These are phyloP conservation scores for Panzeria rudis DNA, from an alignment of 2,888 invertebrate genomes.

Conservation along the genomic window DNA sequence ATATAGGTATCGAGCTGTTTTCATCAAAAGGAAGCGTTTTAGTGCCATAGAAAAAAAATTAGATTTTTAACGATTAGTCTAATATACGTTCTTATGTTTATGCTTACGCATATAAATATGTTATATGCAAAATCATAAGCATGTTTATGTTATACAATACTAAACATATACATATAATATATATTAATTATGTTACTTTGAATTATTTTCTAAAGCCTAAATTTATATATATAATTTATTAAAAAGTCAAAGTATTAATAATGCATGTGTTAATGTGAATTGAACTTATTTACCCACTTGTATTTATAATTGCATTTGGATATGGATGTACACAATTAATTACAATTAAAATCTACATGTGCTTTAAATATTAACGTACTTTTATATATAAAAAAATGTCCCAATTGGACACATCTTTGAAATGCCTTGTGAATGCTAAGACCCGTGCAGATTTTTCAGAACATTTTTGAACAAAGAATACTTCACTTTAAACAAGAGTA, in stretches of 20 bases:
- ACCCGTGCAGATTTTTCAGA: too few relatives aligned
- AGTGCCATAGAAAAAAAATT: not conserved
- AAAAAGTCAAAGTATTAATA: slow-evolving; percentile 12
- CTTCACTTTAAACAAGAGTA: too few relatives aligned
- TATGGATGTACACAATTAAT: slow-evolving; percentile 40
- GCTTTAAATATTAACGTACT: slow-evolving; percentile 5
- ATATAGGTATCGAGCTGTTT: not conserved
- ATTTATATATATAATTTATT: not conserved
- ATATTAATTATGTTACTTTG: too few relatives aligned
- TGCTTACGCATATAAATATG: not conserved
- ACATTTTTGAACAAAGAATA: not conserved
- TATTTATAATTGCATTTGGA: slow-evolving; percentile 35
- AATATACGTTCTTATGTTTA: too few relatives aligned
- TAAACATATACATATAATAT: not conserved
- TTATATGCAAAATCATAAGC: not conserved
- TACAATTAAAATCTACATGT: slow-evolving; percentile 20
- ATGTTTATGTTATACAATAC: not conserved
- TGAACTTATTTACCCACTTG: slow-evolving; percentile 2
- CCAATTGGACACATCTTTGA: not conserved
- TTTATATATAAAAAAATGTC: not conserved
- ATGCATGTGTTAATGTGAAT: slow-evolving; percentile 32
- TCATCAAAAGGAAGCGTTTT: too few relatives aligned
- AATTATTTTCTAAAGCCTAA: not conserved
- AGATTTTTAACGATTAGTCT: not conserved
- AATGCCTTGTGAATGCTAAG: too few relatives aligned